A percentile compares a stretch with the other conserved stretches of the same genome.
phyloP scores from a whole-genome alignment of 2,888 invertebrate species.

The Eupithecia insigniata region DNA sequence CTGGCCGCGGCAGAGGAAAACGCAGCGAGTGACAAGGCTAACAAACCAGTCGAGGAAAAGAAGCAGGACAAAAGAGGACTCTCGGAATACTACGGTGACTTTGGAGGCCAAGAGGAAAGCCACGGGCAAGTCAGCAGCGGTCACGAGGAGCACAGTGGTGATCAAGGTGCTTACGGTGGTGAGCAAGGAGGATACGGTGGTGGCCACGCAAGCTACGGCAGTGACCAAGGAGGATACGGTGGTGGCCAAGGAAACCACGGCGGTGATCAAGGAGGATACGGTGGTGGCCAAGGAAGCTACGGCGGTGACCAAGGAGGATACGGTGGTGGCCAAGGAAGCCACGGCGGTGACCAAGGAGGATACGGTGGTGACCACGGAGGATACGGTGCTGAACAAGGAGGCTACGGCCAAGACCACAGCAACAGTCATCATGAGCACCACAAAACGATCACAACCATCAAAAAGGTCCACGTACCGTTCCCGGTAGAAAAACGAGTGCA shows the following conservation, averaged over 20 bases:
- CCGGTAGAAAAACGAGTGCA: conserved; percentile 88
- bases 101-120: conserved; percentile 58
- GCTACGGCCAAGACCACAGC: conserved; percentile 28
- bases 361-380: conserved; percentile 51
- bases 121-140: conserved; percentile 53
- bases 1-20: conserved; percentile 84
- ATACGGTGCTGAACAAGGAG: conserved; percentile 45
- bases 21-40: conserved; percentile 78
- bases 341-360: conserved; percentile 45
- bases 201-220: conserved; percentile 48
- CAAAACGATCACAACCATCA: conserved; percentile 87
- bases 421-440: conserved; percentile 76
- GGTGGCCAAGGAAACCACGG: conserved; percentile 50
- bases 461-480: conserved; percentile 89
- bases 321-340: conserved; percentile 47
- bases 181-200: conserved; percentile 51
- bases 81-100: conserved; percentile 77
- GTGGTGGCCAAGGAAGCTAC: conserved; percentile 41
- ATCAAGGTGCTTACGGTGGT: conserved; percentile 59
- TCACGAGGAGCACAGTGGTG: conserved; percentile 34
- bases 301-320: conserved; percentile 41
- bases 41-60: conserved; percentile 77
- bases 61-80: conserved; percentile 85
- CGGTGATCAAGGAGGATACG: conserved; percentile 45
- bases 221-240: conserved; percentile 49